Base-by-base conservation (phyloP, 2,888 invertebrate species). In the Cryptocheilus praepositus region DNA sequence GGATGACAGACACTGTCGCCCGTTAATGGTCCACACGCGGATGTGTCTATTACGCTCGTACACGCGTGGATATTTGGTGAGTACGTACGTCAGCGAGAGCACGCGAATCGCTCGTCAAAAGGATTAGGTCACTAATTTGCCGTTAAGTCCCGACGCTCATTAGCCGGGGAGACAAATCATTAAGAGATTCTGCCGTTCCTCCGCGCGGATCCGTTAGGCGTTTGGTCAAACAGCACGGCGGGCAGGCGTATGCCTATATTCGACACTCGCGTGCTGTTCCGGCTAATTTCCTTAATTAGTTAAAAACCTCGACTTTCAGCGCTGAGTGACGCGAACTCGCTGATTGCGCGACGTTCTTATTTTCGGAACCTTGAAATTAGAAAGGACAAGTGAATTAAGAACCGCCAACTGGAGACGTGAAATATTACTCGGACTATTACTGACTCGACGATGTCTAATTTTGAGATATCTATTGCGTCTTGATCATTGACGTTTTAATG, bases 81-180 rank as follows among this genome's bases (percentile, higher is more conserved):
- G 49, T 36, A 60, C 65, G 68, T 64, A 68, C 67, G 69, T 73
- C 65, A 45, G 68, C 36, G 36, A 36, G 36, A 36, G 73, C 79
- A 79, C 76, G 79, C 79, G 73, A 79, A 74, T 79, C 76, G 73
- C 76, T 78, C 79, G 64, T 79, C 72, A 74, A 68, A 73, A 68
- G 72, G 78, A 76, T 79, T 79, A 79, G 64, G 66, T 70, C 73
- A 61, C 70, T 79, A 79, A 79, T 79, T 74, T 79, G 73, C 74
- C 76, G 79, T 79, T 79, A 74, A 79, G 76, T 65, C 76, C 58
- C 74, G 64, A 64, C 68, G 61, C 74, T 76, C 79, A 76, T 79
- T 79, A 79, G 73, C 74, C 56, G 56, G 59, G 51, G 74, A 73
- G 74, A 78, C 75, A 74, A 76, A 76, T 76, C 69, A 68, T 74